Conservation (phyloP, 2,113 vertebrate genomes). For the Lepus timidus region DNA sequence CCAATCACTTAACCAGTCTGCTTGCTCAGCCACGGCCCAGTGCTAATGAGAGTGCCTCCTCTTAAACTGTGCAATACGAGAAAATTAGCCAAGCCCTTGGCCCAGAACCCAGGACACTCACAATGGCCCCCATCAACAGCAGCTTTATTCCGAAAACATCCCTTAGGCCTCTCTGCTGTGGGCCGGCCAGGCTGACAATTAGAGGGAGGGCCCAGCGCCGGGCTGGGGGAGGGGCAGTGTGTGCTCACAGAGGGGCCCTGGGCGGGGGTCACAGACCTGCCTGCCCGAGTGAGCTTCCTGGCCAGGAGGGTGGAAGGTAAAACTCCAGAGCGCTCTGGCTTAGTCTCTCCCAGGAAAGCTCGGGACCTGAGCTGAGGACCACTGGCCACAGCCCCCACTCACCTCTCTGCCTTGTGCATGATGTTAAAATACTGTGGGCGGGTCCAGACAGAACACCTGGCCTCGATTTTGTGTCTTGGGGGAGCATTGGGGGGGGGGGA, state of each 20-base stretch:
- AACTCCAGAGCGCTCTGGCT: too few relatives aligned
- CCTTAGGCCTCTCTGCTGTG: background rate
- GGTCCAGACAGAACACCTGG: background rate
- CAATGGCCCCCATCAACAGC: too few relatives aligned
- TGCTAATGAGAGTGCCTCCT: rapidly evolving
- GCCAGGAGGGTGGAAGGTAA: background rate
- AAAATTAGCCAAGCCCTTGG: background rate
- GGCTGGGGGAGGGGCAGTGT: background rate
- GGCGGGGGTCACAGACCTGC: rapidly evolving
- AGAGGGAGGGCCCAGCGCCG: background rate
- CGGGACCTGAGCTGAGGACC: background rate
- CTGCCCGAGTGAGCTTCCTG: rapidly evolving
- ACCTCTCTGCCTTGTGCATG: background rate
- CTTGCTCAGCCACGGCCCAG: background rate
- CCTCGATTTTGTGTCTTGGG: background rate
- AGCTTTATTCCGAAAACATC: background rate
- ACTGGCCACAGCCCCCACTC: background rate
- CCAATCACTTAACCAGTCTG: rapidly evolving
- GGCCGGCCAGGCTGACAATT: background rate
- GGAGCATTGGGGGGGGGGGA: too few relatives aligned
- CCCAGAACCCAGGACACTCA: rapidly evolving
- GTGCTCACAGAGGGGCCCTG: background rate
- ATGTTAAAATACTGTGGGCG: background rate
- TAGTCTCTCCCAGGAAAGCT: background rate
- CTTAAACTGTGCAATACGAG: background rate